Evolutionary conservation across 2,113 vertebrate genomes (phyloP).

Genomic region (Ailuropoda melanoleuca): DNA sequence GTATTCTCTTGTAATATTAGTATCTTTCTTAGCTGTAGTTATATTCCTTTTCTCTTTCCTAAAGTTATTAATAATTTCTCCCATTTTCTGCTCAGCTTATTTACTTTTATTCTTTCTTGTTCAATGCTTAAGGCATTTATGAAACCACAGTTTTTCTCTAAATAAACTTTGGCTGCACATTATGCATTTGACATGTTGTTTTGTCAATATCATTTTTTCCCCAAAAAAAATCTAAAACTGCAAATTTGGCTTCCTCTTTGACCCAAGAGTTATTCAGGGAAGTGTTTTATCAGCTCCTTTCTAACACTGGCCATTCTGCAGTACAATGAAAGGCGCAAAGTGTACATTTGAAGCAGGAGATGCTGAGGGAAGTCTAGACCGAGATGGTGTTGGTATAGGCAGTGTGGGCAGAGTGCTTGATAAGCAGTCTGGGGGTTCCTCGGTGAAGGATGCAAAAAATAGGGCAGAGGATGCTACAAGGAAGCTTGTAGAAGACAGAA

Average conservation of each 20-base stretch:
- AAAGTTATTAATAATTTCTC: neutral
- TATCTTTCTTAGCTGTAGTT: neutral
- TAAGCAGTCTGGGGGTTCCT: constrained; percentile 37
- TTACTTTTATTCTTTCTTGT: neutral
- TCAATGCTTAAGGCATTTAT: neutral
- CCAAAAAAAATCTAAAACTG: neutral
- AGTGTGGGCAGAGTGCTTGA: neutral
- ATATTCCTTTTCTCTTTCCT: neutral
- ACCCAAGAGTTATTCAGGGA: neutral
- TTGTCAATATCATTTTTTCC: neutral
- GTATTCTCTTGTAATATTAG: neutral
- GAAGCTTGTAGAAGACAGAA: neutral
- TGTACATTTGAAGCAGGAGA: neutral
- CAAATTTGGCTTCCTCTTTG: constrained; percentile 63
- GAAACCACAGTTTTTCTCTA: constrained; percentile 25
- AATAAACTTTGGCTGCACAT: neutral
- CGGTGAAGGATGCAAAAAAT: neutral
- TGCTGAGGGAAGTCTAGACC: constrained; percentile 29
- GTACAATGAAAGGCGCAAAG: neutral
- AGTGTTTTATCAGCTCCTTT: constrained; percentile 45
- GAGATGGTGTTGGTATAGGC: neutral
- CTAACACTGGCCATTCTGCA: neutral
- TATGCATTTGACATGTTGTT: neutral
- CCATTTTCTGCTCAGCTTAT: neutral
- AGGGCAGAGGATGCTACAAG: neutral